Evolutionary conservation across 1,140 invertebrate genomes (phyloP).

Genomic region (Lordiphosa collinella): DNA sequence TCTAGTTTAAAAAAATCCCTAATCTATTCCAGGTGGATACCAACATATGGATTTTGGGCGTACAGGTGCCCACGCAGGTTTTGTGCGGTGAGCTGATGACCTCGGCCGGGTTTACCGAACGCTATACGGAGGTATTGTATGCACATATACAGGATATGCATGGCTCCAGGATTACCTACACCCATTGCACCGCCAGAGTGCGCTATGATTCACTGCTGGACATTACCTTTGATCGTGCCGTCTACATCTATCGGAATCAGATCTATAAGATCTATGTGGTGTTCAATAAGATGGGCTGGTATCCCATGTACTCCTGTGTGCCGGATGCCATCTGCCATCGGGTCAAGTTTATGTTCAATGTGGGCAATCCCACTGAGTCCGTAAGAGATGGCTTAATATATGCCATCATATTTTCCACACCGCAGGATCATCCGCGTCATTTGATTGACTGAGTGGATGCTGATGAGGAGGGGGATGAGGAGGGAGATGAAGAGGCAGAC

Average conservation of each 20-base stretch:
- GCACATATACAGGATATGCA: constrained; percentile 88
- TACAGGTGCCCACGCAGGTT: constrained; percentile 83
- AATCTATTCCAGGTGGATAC: constrained; percentile 88
- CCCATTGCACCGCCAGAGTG: constrained; percentile 88
- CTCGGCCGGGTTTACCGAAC: constrained; percentile 73
- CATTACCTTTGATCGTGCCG: constrained; percentile 88
- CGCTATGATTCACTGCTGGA: constrained; percentile 85
- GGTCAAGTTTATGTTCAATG: constrained; percentile 87
- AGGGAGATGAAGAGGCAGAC: background rate
- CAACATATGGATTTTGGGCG: constrained; percentile 88
- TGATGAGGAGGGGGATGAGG: background rate
- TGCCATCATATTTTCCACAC: constrained; percentile 85
- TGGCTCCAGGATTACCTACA: constrained; percentile 87
- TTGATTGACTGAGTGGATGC: constrained; percentile 43
- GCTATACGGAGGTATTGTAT: constrained; percentile 88
- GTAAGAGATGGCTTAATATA: constrained; percentile 87
- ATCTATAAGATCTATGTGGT: constrained; percentile 89
- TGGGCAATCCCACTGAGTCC: constrained; percentile 84
- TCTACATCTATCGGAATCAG: constrained; percentile 87
- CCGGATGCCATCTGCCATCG: constrained; percentile 83
- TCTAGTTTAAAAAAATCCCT: no score
- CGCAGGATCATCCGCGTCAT: constrained; percentile 61
- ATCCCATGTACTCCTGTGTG: constrained; percentile 86
- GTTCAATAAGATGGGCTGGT: constrained; percentile 89
- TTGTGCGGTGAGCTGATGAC: constrained; percentile 81